Evolutionary conservation across 1,140 invertebrate genomes (phyloP), one percentile per base, ranked within the genome.

Genomic region (Contarinia nasturtii): DNA sequence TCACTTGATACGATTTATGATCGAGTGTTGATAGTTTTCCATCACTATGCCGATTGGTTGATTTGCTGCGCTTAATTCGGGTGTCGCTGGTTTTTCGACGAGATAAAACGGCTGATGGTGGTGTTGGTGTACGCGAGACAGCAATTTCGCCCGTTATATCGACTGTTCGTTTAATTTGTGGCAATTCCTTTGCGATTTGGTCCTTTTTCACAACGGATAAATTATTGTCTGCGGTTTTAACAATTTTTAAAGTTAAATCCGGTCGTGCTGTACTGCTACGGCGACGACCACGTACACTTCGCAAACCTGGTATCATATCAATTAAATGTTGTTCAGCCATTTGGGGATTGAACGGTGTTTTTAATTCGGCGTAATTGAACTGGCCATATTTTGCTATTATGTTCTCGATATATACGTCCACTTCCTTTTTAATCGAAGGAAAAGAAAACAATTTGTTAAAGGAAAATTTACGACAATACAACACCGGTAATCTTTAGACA

Each of bases 281-380:
- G 11, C 27, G 27, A 10, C 27, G 27, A 27, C 27, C 27, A 27
- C 27, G 27, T 27, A 10, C 27, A 12, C 19, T 43, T 3, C 19
- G 15, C 12, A 15, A 43, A 7, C 47, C 66, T 0, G 78, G 78
- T 50, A 86, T 65, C 68, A 85, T 72, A 44, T 76, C 57, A 57
- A 76, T 72, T 40, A 86, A 66, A 55, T 84, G 80, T 54, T 73
- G 70, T 2, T 68, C 64, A 55, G 82, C 69, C 43, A 76, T 71
- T 0, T 63, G 58, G 0, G 80, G 78, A 56, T 85, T 76, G 55
- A 81, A 82, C 7, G 69, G 72, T 15, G 78, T 79, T 54, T 77
- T 79, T 48, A 76, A 75, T 0, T 77, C 74, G 2, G 85, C 79
- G 63, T 85, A 87, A 27, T 76, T 69, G 58, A 91, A 92, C 45